Conservation (phyloP, 2,888 invertebrate species). For the Nomada ruficornis region DNA sequence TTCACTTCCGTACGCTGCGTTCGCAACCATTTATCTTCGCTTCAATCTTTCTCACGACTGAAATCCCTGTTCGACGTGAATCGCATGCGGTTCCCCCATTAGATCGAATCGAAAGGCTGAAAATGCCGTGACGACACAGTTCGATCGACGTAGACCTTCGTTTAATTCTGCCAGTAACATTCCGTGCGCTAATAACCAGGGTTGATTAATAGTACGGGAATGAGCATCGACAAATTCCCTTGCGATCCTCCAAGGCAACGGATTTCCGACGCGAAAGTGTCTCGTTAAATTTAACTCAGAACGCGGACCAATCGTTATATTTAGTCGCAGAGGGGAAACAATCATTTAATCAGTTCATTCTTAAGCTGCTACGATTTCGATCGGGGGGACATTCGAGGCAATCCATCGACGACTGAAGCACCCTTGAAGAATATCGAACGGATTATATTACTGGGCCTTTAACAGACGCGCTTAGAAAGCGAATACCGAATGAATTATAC, state of each 20-base stretch:
- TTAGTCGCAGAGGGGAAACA: too few species aligned
- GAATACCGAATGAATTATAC: conserved; percentile 40
- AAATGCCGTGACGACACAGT: not conserved
- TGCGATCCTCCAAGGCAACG: not conserved
- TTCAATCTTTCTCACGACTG: conserved; percentile 37
- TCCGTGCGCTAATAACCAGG: too few species aligned
- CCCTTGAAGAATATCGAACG: conserved; percentile 7
- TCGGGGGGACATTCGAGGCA: not conserved
- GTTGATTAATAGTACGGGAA: too few species aligned
- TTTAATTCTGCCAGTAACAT: not conserved
- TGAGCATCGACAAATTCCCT: not conserved
- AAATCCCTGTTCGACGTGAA: conserved; percentile 38
- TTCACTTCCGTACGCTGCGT: conserved; percentile 21
- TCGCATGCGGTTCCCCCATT: conserved; percentile 14
- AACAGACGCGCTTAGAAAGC: conserved; percentile 34
- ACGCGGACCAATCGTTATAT: too few species aligned
- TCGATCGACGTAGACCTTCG: not conserved
- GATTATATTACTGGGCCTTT: conserved; percentile 42
- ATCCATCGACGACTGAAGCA: not conserved
- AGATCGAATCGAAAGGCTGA: conserved; percentile 22
- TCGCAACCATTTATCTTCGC: conserved; percentile 25
- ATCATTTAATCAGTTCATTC: not conserved
- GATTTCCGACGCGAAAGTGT: not conserved
- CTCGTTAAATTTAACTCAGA: not conserved
- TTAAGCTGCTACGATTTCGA: not conserved